Conservation (phyloP, 64 coral and sea anemone species). For the Platygyra sinensis region DNA sequence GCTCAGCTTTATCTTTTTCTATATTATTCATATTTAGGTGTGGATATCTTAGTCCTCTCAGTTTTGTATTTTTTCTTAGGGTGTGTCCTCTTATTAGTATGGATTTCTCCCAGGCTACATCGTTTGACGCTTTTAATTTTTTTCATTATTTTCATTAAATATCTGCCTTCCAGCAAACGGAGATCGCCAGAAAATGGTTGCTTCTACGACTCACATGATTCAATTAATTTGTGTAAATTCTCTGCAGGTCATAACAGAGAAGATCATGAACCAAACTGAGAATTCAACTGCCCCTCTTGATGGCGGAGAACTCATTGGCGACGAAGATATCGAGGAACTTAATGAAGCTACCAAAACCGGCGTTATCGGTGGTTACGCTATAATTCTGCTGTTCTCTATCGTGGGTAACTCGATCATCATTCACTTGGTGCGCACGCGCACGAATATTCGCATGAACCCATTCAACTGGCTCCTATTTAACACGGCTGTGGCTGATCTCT, state of each 20-base stretch:
- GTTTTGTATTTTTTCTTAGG: no score
- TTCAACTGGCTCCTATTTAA: constrained; percentile 84
- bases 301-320: background rate
- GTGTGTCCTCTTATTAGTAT: no score
- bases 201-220: no score
- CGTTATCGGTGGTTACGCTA: constrained; percentile 23
- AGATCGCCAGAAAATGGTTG: no score
- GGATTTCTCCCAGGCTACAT: no score
- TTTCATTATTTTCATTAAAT: no score
- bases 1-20: no score
- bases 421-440: constrained; percentile 40
- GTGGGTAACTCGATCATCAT: constrained; percentile 54
- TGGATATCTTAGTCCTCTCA: no score
- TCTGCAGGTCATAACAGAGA: background rate
- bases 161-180: no score
- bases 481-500: constrained; percentile 71
- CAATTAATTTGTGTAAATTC: no score
- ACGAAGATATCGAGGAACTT: background rate
- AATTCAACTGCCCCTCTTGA: background rate
- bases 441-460: constrained; percentile 46
- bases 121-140: no score
- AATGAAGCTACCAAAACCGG: constrained; percentile 4
- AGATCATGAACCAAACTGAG: background rate
- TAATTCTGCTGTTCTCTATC: constrained; percentile 37
- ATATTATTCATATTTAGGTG: no score